Base-by-base conservation (phyloP, 2,113 vertebrate species). In the Cyanoliseus patagonus region DNA sequence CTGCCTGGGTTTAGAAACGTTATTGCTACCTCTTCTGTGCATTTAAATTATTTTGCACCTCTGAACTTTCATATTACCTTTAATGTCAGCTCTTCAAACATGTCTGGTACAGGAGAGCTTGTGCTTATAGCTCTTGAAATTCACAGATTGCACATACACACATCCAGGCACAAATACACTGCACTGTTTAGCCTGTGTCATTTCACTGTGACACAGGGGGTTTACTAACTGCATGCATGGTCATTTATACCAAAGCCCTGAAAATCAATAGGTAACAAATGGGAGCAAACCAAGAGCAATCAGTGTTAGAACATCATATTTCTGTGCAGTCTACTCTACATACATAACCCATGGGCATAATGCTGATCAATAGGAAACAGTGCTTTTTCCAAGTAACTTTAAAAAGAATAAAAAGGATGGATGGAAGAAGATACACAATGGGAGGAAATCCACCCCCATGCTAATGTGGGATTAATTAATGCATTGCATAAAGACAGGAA, bases 11-110 rank as follows among this genome's bases (percentile, higher is more conserved):
- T 98, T 97, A 97, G 98, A 96, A 97, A 98, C 47, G 24, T 98
- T 98, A 98, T 98, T 98, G 96, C 97, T 97, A 70, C 95, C 90
- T 97, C 96, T 97, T 98, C 97, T 94, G 86, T 97, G 95, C 97
- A 97, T 98, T 97, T 97, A 97, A 98, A 98, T 98, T 97, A 98
- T 98, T 98, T 97, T 97, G 95, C 95, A 97, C 97, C 97, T 97
- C 97, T 98, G 98, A 98, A 98, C 97, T 97, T 98, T 86, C 91
- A 88, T 97, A 98, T 98, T 96, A 98, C 97, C 96, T 98, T 98
- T 97, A 97, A 96, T 95, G 94, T 95, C 85, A 96, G 76, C 63
- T 70, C 89, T 97, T 97, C 94, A 98, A 97, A 97, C 20, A 27
- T 82, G 96, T 97, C 97, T 96, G 88, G 83, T 97, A 83, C 89